A percentile compares a stretch with the other conserved stretches of the same genome.
phyloP scores from a whole-genome alignment of 35 echinoderm and acorn worm species.

The Lytechinus variegatus region DNA sequence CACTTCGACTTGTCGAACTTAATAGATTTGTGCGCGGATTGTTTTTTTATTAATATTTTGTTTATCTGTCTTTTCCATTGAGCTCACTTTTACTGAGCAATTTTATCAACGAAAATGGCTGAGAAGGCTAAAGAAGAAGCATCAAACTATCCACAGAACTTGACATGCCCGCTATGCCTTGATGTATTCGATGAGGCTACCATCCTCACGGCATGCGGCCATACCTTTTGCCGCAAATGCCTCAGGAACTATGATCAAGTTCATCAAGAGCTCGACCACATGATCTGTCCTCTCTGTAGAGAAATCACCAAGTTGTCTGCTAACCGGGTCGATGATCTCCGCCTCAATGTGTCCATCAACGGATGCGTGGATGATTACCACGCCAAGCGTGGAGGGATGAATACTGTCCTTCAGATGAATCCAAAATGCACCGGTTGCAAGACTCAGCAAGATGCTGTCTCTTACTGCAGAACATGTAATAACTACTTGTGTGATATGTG shows the following conservation, averaged over 20 bases:
- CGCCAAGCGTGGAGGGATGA: neutral
- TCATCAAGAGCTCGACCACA: constrained; percentile 1
- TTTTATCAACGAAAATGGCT: neutral
- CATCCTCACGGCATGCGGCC: neutral
- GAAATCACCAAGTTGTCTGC: neutral
- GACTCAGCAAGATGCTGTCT: neutral
- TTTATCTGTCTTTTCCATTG: too few relatives aligned
- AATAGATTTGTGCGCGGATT: too few relatives aligned
- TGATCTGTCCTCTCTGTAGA: constrained; percentile 19
- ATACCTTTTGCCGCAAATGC: neutral
- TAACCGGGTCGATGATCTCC: neutral
- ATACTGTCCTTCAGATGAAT: neutral
- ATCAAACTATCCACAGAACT: neutral
- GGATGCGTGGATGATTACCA: neutral
- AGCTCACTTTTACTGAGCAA: too few relatives aligned
- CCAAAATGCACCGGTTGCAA: neutral
- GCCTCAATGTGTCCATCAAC: neutral
- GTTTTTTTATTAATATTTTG: too few relatives aligned
- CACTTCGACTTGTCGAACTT: too few relatives aligned
- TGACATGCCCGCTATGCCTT: constrained; percentile 28
- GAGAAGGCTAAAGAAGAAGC: neutral
- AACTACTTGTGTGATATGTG: neutral
- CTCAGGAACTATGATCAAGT: neutral
- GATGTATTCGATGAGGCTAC: neutral
- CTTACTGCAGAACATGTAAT: neutral